These are phyloP conservation scores for Trogon surrucura DNA, from an alignment of 2,113 vertebrate species.

Conservation along the genomic window DNA sequence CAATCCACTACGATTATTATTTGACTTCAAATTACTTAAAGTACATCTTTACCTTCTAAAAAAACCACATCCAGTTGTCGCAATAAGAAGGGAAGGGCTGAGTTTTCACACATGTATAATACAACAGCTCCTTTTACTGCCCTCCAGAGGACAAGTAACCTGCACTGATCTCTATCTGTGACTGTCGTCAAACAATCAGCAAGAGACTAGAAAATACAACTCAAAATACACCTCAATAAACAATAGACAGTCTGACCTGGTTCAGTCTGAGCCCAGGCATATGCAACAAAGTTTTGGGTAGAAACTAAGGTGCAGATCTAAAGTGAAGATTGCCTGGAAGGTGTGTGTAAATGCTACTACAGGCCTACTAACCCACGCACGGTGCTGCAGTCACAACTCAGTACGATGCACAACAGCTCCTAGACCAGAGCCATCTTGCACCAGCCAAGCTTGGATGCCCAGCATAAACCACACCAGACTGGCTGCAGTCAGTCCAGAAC, in stretches of 20 bases:
- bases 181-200: neutral
- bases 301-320: neutral
- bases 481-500: neutral
- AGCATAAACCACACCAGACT: fast-evolving
- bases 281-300: neutral
- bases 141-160: neutral
- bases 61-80: neutral
- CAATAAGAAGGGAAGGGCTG: neutral
- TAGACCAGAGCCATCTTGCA: neutral
- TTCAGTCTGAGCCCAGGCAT: neutral
- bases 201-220: neutral
- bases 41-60: neutral
- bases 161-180: neutral
- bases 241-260: neutral
- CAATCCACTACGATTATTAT: neutral
- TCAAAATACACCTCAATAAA: neutral
- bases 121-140: neutral
- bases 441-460: neutral
- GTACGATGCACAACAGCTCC: neutral
- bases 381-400: neutral
- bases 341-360: no score
- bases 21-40: neutral
- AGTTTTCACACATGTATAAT: neutral
- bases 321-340: neutral
- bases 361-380: neutral